These are phyloP conservation scores for Pseudopipra pipra DNA, from an alignment of 2,113 vertebrate species.

Conservation along the genomic window DNA sequence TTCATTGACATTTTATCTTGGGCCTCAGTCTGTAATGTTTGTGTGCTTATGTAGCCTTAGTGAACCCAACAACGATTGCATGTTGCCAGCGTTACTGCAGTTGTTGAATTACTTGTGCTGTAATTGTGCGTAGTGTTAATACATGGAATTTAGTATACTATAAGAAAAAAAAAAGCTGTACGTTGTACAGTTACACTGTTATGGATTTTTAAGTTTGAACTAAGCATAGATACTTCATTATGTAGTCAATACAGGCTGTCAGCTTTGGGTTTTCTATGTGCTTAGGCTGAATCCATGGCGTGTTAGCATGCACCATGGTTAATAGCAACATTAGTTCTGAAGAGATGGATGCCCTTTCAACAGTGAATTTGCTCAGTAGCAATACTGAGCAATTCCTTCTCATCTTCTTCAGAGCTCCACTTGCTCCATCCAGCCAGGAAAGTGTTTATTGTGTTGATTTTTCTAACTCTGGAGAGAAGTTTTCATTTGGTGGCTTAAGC, in stretches of 20 bases:
- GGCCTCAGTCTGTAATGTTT: not conserved
- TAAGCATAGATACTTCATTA: not conserved
- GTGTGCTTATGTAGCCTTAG: not conserved
- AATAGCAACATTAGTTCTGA: not conserved
- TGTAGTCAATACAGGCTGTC: not conserved
- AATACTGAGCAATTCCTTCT: not conserved
- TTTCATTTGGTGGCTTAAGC: not conserved
- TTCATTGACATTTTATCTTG: not conserved
- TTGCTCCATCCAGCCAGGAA: not conserved
- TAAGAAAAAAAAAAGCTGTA: not conserved
- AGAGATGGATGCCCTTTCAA: not conserved
- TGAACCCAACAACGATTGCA: not conserved
- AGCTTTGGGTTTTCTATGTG: not conserved
- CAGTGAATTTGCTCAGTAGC: not conserved
- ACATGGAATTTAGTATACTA: not conserved
- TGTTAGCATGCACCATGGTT: not conserved
- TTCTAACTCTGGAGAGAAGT: not conserved
- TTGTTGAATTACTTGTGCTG: not conserved
- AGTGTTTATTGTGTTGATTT: not conserved
- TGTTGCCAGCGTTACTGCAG: not conserved
- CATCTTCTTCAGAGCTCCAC: not conserved
- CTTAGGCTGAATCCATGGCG: not conserved
- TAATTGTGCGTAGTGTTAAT: not conserved
- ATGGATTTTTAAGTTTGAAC: not conserved
- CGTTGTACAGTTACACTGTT: not conserved